A percentile compares a stretch with the other conserved stretches of the same genome.
These are phyloP conservation scores for Anastrepha ludens DNA, from an alignment of 1,140 invertebrate genomes.

Conservation along the genomic window DNA sequence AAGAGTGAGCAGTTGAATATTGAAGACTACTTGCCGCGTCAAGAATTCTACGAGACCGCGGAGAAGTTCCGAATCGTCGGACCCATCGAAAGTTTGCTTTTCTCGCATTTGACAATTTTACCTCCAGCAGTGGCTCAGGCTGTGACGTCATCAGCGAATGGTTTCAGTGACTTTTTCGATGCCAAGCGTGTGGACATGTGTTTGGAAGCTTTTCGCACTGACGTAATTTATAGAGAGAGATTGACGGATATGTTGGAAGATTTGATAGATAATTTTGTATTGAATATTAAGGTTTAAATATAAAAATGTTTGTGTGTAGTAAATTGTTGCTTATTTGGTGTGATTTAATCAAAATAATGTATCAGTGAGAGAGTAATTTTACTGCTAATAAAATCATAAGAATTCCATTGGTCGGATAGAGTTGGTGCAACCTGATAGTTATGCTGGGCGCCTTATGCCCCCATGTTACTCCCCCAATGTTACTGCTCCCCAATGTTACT, in stretches of 20 bases:
- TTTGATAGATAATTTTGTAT: constrained; percentile 75
- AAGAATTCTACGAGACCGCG: constrained; percentile 73
- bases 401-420: no score
- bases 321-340: no score
- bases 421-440: no score
- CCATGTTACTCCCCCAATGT: no score
- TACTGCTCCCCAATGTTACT: no score
- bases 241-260: constrained; percentile 75
- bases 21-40: constrained; percentile 69
- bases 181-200: constrained; percentile 75
- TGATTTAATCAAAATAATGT: no score
- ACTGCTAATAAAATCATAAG: no score
- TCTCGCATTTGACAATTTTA: constrained; percentile 75
- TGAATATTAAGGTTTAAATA: background rate
- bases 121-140: constrained; percentile 67
- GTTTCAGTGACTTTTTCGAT: constrained; percentile 70
- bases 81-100: constrained; percentile 75
- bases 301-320: no score
- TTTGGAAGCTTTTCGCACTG: constrained; percentile 72
- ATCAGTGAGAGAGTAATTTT: no score
- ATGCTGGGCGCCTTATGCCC: no score
- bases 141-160: constrained; percentile 72
- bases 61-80: constrained; percentile 75
- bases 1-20: constrained; percentile 70
- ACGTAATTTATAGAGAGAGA: constrained; percentile 71